Conservation (phyloP, 1,140 invertebrate genomes). For the Telenomus remus region DNA sequence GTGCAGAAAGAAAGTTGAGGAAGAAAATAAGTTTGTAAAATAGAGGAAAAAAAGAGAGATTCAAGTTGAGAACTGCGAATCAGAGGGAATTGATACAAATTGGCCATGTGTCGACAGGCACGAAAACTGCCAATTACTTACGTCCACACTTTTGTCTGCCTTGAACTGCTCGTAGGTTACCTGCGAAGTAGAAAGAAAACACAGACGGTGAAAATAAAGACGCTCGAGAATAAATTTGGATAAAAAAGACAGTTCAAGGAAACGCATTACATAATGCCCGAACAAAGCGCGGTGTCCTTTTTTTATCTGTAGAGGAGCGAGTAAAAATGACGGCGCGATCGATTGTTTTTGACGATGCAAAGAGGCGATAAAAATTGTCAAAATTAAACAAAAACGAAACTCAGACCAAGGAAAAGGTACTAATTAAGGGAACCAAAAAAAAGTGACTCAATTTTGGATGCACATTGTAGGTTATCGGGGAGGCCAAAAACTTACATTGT, state of each 20-base stretch:
- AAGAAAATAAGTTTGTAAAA: too few relatives aligned
- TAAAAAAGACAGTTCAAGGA: neutral
- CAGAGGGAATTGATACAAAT: conserved; percentile 6
- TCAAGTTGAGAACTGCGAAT: conserved; percentile 3
- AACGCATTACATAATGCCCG: conserved; percentile 1
- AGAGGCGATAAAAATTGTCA: neutral
- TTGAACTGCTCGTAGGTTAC: conserved; percentile 3
- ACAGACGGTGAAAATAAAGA: neutral
- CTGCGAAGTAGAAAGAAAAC: neutral
- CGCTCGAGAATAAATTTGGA: neutral
- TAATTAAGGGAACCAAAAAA: neutral
- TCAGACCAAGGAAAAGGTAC: neutral
- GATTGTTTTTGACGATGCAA: neutral
- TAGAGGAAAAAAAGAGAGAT: too few relatives aligned
- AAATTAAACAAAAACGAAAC: neutral
- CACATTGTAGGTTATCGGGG: conserved; percentile 14
- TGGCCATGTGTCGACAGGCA: neutral
- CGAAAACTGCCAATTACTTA: neutral
- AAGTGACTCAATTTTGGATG: neutral
- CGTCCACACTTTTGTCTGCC: conserved; percentile 2
- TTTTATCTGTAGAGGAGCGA: neutral
- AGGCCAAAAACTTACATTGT: conserved; percentile 16
- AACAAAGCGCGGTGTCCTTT: neutral
- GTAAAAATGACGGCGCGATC: neutral
- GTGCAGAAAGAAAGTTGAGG: conserved; percentile 12